Evolutionary conservation across 2,797 vertebrate species (phyloP), one percentile per base, ranked within the genome.

Genomic region (Erpetoichthys calabaricus): DNA sequence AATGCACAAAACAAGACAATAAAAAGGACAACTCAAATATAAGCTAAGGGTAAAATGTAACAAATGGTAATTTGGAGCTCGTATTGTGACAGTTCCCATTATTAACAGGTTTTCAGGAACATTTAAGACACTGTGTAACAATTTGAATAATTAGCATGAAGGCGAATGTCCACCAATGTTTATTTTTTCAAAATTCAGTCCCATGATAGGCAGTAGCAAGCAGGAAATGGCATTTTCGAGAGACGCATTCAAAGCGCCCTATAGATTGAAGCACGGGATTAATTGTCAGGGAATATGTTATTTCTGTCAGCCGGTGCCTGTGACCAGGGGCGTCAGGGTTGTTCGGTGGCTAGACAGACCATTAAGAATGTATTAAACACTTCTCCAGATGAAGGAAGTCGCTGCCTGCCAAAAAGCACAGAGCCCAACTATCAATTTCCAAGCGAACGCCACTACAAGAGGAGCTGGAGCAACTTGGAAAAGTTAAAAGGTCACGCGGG

Each of bases 341-440:
- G 68, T 63, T 70, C 67, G 56, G 74, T 73, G 78, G 75, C 80
- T 75, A 84, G 76, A 84, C 79, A 77, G 75, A 70, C 76, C 68
- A 79, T 84, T 81, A 82, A 82, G 79, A 73, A 69, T 68, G 74
- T 79, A 76, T 80, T 85, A 86, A 84, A 78, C 75, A 68, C 70
- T 81, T 76, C 75, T 81, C 78, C 80, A 83, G 84, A 78, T 75
- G 79, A 80, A 79, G 76, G 76, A 81, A 75, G 66, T 65, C 53
- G 67, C 63, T 52, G 72, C 68, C 72, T 77, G 80, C 78, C 77
- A 82, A 78, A 47, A 75, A 77, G 70, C 55, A 62, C 60, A 67
- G 65, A 73, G 70, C 68, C 45, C 56, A 60, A 67, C 71, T 76
- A 80, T 83, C 68, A 1, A 59, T 79, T 85, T 85, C 75, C 72